Base-by-base conservation (phyloP, 2,113 vertebrate species). In the Varanus komodoensis region DNA sequence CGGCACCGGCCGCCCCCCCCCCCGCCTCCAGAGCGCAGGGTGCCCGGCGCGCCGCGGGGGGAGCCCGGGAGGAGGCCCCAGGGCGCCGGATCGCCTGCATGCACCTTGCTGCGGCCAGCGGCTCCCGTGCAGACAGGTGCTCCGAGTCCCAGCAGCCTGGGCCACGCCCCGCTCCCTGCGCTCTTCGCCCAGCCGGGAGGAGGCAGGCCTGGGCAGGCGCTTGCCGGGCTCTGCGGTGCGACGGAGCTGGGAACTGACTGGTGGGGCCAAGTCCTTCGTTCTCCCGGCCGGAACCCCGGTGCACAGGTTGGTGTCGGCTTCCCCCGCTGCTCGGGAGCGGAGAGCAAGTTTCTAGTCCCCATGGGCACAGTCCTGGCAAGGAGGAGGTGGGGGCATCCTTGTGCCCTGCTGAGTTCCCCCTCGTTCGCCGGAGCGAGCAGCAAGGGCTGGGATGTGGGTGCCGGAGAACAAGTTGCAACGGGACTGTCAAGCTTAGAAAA, bases 41-140 rank as follows among this genome's bases (percentile, higher is more conserved):
- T 44, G 38, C 38, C 38, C 38, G 38, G 38, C 38, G 38, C 38
- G 38, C 38, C 38, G 38, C 1, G 38, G 38, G 38, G 38, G 38
- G n/a, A n/a, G 38, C 38, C 38, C 2, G 38, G 38, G 2, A 44
- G 38, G 38, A 2, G 38, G 38, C 38, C 38, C 38, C 38, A 44
- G 38, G 38, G 2, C 38, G 38, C 38, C 38, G 38, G 38, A 44
- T 44, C 38, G 38, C 38, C 3, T 44, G 38, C 38, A 74, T 84
- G 82, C 73, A 19, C 44, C 77, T 93, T 93, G 87, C 89, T 93
- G 44, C 69, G 87, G 69, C 1, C 57, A 90, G 32, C 3, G 71
- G 78, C 29, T 81, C 6, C 0, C 77, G 48, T 27, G 0, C 67
- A 14, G 29, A 74, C 87, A 89, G 87, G 83, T 86, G 75, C 83